Base-by-base conservation (phyloP, 2,888 invertebrate genomes). In the Leptothorax acervorum region DNA sequence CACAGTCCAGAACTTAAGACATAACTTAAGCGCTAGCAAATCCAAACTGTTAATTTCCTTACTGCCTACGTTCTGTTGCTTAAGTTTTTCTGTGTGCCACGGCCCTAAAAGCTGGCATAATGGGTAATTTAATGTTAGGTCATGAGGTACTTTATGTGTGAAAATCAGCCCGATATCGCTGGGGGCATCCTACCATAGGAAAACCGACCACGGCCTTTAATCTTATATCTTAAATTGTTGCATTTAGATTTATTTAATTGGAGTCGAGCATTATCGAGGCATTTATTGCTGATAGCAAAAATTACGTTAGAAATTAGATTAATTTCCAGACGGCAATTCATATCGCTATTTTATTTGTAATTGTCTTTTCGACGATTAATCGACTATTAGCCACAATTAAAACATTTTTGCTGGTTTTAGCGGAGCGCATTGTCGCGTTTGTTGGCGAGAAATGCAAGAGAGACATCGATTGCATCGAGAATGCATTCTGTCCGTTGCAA, bases 401-500 rank as follows among this genome's bases (percentile, higher is more conserved):
- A 28, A 5, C 18, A 18, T 66, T 28, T 28, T 23, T 53, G 48
- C 53, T 82, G 12, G 15, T 45, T 35, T 28, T 31, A 39, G 79
- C 8, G 66, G 60, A 60, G 15, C 23, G n/a, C 9, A 76, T 84
- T 6, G 75, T 5, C 0, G 63, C 66, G 1, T 89, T 85, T 65
- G 70, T 92, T 28, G 89, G 86, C 1, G 90, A 90, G 11, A n/a
- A 45, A 8, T 93, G 93, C 84, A 74, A 86, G n/a, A 88, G 91
- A 57, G 93, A 93, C 62, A 23, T 79, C 12, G 85, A 93, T 62
- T 93, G 93, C 79, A 91, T 93, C 31, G 4, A 73, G 2, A 63
- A 92, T 35, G 91, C 92, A 8, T 93, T 87, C 68, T 93, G 93
- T 28, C 86, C 90, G 9, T 71, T 53, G 5, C 93, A 93, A 78